Base-by-base conservation (phyloP, 2,113 vertebrate species). In the Notarius quadriscutis region DNA sequence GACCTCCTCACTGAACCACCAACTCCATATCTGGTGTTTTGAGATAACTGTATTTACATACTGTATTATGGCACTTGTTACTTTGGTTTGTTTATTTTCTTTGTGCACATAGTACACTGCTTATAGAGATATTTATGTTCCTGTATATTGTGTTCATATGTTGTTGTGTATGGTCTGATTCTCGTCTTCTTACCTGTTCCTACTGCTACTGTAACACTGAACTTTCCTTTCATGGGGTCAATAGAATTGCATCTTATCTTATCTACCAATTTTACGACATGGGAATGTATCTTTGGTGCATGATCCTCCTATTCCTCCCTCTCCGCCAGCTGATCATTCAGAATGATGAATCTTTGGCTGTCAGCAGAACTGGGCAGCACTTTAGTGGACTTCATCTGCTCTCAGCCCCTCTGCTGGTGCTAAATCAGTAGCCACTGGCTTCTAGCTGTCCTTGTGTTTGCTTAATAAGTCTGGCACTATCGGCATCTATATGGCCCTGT, bases 381-480 rank as follows among this genome's bases (percentile, higher is more conserved):
- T 53, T 65, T 30, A 57, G 25, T 67, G 86, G 90, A 86, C 91
- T 92, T 89, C 90, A 85, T 91, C 91, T 91, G 87, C 86, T 89
- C 88, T 93, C 91, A 92, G 89, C 30, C 30, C 18, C 89, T 88
- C 89, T 84, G 88, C 86, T 81, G 83, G 87, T 84, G 80, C 89
- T 94, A 93, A 92, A 94, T 93, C 93, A 93, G 91, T 84, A 77
- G 62, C 74, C 65, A 83, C 87, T 72, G 88, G 81, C 85, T 88
- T 80, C 91, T 87, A 27, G 91, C 74, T 67, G 20, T 92, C 89
- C 91, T 87, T 91, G 87, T 90, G 89, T 90, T 93, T 91, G 88
- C 90, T 90, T 93, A 92, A 92, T 93, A 95, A 91, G 87, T 94
- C 92, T 91, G 41, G 78, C 48, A 53, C 88, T 92, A 92, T 92